Percentiles rank a stretch among this genome's conserved stretches.
Evolutionary conservation across 2,113 vertebrate genomes (phyloP).

Genomic region (Noctilio leporinus): DNA sequence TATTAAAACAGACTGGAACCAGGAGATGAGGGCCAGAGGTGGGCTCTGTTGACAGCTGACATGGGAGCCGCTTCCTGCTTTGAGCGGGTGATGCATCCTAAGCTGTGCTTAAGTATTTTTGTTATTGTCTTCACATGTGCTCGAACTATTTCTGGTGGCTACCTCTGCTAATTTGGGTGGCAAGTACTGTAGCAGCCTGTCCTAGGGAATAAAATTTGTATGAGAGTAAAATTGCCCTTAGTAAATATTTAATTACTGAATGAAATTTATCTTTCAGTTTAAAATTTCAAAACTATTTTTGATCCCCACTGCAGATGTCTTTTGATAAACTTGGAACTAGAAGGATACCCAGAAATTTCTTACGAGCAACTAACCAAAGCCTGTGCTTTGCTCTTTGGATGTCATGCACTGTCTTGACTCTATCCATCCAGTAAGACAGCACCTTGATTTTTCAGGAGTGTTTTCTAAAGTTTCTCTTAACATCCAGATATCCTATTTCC

Average conservation of each 20-base stretch:
- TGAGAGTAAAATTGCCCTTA: neutral
- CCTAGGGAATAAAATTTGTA: neutral
- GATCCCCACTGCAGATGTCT: neutral
- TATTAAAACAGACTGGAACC: neutral
- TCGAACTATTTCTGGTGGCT: neutral
- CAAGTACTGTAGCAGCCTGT: neutral
- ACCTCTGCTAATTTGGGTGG: neutral
- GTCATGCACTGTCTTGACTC: neutral
- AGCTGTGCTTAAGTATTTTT: neutral
- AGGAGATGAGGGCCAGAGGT: neutral
- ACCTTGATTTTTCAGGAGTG: neutral
- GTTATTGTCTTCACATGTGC: neutral
- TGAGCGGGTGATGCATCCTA: neutral
- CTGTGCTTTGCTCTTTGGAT: neutral
- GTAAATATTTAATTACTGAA: neutral
- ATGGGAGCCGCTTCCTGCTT: neutral
- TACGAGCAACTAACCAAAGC: neutral
- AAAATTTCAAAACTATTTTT: neutral
- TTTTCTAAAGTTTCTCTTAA: neutral
- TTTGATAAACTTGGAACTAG: neutral
- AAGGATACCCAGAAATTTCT: neutral
- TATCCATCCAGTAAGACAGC: neutral
- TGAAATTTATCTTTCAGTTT: neutral
- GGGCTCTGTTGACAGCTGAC: fast-evolving
- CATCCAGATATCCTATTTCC: neutral